Evolutionary conservation across 2,888 invertebrate genomes (phyloP), one percentile per base, ranked within the genome.

Genomic region (Prenolepis imparis): DNA sequence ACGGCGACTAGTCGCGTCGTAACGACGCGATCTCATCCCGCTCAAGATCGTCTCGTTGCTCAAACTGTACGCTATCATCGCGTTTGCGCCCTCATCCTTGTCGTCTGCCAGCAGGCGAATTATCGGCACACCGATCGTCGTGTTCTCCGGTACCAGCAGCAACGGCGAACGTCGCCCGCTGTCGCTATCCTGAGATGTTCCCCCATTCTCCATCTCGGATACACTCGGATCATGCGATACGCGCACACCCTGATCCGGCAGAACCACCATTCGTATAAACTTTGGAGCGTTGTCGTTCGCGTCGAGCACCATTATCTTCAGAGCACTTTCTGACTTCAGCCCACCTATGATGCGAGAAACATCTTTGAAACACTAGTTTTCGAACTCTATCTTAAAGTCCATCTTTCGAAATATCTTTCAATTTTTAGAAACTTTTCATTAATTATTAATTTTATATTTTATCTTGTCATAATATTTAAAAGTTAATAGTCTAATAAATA

Each of bases 231-330:
- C 82, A 73, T 64, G 86, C 15, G 90, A 90, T 44, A 97, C 95
- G 83, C 96, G 96, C 32, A 97, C 95, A 11, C 96, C 96, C 88
- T 97, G 96, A 80, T 97, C 96, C 73, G 97, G 95, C 5, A 97
- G 96, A 55, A 98, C 96, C 0, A 96, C 95, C 89, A 98, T 96
- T 92, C 97, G 96, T 80, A 96, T 96, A 90, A 97, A 97, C 73
- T 95, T 95, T 0, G 98, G 98, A 18, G 96, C 93, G 93, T 98
- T 98, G 92, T 98, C 98, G 92, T 98, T 98, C 92, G 97, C 97
- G 93, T 98, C 98, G 5, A 96, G 96, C 36, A 98, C 95, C 0
- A 95, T 95, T 64, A 98, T 96, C 0, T 96, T 96, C 11, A 98
- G 93, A 91, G 96, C 96, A 0, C 97, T 97, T 93, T 97, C 97